phyloP scores from a whole-genome alignment of 2,888 invertebrate genomes.

The Neocrepidodera transversa region DNA sequence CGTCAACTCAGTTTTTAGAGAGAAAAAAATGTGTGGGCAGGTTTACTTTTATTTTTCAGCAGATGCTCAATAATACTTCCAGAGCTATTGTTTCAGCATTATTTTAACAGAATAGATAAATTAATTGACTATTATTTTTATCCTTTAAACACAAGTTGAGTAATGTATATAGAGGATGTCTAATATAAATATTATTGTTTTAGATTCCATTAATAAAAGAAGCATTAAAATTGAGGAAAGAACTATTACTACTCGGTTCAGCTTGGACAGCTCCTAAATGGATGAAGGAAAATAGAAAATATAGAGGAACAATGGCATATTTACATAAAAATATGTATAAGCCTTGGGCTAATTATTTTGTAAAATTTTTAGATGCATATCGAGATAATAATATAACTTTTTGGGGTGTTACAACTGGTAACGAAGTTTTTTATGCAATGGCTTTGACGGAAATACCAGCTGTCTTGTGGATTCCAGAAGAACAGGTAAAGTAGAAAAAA shows the following conservation, averaged over 20 bases:
- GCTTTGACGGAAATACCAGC: slow-evolving; percentile 29
- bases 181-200: too few species aligned
- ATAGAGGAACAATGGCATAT: slow-evolving; percentile 54
- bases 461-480: slow-evolving; percentile 14
- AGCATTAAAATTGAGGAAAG: slow-evolving; percentile 45
- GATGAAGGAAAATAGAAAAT: slow-evolving; percentile 62
- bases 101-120: too few species aligned
- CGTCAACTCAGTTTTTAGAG: too few species aligned
- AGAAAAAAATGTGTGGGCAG: too few species aligned
- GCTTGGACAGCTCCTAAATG: slow-evolving; percentile 63
- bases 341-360: slow-evolving; percentile 81
- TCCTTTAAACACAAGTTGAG: too few species aligned
- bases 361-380: slow-evolving; percentile 82
- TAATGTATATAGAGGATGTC: too few species aligned
- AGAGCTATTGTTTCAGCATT: too few species aligned
- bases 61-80: too few species aligned
- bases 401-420: slow-evolving; percentile 72
- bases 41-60: too few species aligned
- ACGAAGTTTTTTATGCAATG: slow-evolving; percentile 34
- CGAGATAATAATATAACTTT: slow-evolving; percentile 68
- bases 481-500: slow-evolving; percentile 22
- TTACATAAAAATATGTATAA: slow-evolving; percentile 66
- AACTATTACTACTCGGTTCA: slow-evolving; percentile 65
- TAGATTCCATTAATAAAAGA: slow-evolving; percentile 53
- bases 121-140: too few species aligned